Conservation (phyloP, 2,888 invertebrate genomes). For the Pristionchus maxplancki region DNA sequence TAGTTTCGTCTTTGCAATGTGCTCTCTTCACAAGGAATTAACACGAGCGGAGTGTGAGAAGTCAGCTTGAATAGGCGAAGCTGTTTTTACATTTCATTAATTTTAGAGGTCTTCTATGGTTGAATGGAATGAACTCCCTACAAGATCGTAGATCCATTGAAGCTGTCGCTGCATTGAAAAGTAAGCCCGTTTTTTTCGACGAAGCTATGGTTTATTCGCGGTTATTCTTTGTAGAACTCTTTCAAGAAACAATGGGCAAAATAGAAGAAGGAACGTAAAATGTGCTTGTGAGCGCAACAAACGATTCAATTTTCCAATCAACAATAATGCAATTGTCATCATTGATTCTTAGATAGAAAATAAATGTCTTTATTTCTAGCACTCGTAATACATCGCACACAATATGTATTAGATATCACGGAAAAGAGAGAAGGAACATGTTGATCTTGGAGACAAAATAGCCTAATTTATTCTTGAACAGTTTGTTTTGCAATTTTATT, state of each 20-base stretch:
- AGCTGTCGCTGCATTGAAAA: not conserved
- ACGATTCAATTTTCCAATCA: too few relatives aligned
- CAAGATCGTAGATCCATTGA: not conserved
- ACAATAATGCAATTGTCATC: too few relatives aligned
- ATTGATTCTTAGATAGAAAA: too few relatives aligned
- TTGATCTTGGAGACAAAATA: too few relatives aligned
- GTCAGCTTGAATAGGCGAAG: not conserved
- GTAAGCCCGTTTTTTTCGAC: not conserved
- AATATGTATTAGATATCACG: too few relatives aligned
- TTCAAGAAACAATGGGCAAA: not conserved
- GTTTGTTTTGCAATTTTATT: too few relatives aligned
- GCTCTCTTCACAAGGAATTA: not conserved
- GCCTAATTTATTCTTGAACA: too few relatives aligned
- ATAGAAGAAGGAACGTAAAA: not conserved
- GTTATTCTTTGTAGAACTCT: not conserved
- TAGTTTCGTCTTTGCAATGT: not conserved
- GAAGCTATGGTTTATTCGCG: not conserved
- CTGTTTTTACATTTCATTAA: not conserved
- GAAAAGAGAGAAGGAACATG: too few relatives aligned
- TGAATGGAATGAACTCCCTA: not conserved
- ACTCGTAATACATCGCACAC: too few relatives aligned
- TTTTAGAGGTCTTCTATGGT: not conserved
- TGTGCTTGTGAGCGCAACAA: too few relatives aligned
- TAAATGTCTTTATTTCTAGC: too few relatives aligned
- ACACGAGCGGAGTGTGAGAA: not conserved